Conservation (phyloP, 1,140 invertebrate species). For the Drosophila jambulina region DNA sequence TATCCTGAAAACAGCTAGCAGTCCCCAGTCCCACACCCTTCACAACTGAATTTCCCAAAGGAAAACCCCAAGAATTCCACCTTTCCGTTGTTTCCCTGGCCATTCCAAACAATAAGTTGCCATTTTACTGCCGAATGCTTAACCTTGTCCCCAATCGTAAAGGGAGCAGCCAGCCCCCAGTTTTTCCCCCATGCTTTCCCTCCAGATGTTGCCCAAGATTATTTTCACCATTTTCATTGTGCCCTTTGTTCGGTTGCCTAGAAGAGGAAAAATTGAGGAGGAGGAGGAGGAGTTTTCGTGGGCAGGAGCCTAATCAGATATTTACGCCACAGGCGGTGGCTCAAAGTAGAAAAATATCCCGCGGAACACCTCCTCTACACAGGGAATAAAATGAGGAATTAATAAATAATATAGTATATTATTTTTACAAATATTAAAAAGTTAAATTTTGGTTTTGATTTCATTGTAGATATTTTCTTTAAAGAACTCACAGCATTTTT, state of each 20-base stretch:
- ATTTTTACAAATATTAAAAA: not conserved
- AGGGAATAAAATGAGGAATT: not conserved
- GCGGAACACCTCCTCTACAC: constrained; percentile 24
- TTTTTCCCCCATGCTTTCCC: not conserved
- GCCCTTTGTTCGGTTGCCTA: constrained; percentile 47
- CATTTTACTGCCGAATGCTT: constrained; percentile 64
- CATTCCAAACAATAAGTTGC: constrained; percentile 62
- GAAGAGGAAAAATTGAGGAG: constrained; percentile 21
- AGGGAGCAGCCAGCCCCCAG: constrained; percentile 30
- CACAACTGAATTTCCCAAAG: constrained; percentile 27
- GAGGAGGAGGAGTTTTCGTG: constrained; percentile 10
- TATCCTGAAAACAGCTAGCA: constrained; percentile 15
- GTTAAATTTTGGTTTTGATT: not conserved
- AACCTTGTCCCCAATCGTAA: constrained; percentile 62
- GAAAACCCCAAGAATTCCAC: constrained; percentile 39
- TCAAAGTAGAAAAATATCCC: constrained; percentile 43
- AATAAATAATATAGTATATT: not conserved
- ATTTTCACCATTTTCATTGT: constrained; percentile 59
- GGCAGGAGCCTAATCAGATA: constrained; percentile 60
- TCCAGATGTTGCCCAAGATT: constrained; percentile 59
- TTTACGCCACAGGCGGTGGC: constrained; percentile 60
- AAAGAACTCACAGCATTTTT: too few species aligned
- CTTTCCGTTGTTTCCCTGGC: constrained; percentile 35
- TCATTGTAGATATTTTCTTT: too few species aligned
- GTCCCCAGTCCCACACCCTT: not conserved